These are phyloP conservation scores for Geotria australis DNA, from an alignment of 2,797 vertebrate species.

Conservation along the genomic window DNA sequence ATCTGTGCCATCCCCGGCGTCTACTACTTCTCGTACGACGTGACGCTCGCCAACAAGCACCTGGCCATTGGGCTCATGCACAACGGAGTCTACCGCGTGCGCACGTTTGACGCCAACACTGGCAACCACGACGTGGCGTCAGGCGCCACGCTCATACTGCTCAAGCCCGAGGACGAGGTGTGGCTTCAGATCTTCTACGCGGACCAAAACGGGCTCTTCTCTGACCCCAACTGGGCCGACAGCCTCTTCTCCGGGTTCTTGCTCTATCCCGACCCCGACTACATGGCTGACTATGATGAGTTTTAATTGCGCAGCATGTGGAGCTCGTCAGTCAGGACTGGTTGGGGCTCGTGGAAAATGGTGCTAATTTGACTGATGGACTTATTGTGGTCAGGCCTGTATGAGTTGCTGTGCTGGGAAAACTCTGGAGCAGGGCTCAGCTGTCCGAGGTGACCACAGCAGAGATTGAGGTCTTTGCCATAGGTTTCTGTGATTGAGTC, in stretches of 20 bases:
- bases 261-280: conserved; percentile 68
- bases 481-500: too few relatives aligned
- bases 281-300: conserved; percentile 22
- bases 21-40: conserved; percentile 89
- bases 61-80: conserved; percentile 69
- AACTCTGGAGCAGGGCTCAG: too few relatives aligned
- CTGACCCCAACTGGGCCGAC: conserved; percentile 68
- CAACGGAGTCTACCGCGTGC: conserved; percentile 65
- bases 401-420: too few relatives aligned
- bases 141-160: conserved; percentile 51
- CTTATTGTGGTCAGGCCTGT: too few relatives aligned
- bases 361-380: too few relatives aligned
- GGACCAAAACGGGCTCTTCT: conserved; percentile 81
- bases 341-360: too few relatives aligned
- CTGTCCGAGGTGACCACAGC: too few relatives aligned
- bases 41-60: conserved; percentile 83
- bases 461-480: too few relatives aligned
- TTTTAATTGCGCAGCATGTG: too few relatives aligned
- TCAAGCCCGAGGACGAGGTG: conserved; percentile 80
- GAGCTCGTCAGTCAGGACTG: too few relatives aligned
- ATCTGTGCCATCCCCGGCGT: conserved; percentile 69
- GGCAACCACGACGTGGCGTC: conserved; percentile 88
- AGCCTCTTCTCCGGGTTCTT: conserved; percentile 91
- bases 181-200: conserved; percentile 88
- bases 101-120: conserved; percentile 83